Evolutionary conservation across 2,888 invertebrate species (phyloP).

Genomic region (Heliothis peltigera): DNA sequence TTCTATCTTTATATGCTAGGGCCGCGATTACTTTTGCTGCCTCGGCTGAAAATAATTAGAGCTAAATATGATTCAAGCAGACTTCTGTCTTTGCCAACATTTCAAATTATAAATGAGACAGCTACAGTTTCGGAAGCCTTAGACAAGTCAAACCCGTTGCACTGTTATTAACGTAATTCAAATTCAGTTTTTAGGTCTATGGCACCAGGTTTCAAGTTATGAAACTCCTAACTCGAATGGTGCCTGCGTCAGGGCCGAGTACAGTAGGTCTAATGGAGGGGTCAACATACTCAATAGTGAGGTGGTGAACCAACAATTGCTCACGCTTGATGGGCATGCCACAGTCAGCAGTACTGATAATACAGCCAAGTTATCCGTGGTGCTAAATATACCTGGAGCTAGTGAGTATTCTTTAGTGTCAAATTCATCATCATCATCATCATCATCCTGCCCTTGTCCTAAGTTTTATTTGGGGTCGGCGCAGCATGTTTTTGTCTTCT

Average conservation of each 20-base stretch:
- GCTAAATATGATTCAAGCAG: too few relatives aligned
- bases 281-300: slow-evolving; percentile 79
- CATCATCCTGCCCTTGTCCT: too few relatives aligned
- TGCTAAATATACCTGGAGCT: slow-evolving; percentile 68
- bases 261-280: slow-evolving; percentile 61
- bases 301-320: slow-evolving; percentile 72
- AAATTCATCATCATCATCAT: too few relatives aligned
- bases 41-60: too few relatives aligned
- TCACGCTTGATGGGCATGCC: slow-evolving; percentile 76
- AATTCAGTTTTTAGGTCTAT: slow-evolving; percentile 78
- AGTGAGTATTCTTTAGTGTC: slow-evolving; percentile 61
- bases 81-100: too few relatives aligned
- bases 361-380: slow-evolving; percentile 75
- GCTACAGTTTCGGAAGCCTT: too few relatives aligned
- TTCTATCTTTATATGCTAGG: too few relatives aligned
- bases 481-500: too few relatives aligned
- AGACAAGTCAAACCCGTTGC: too few relatives aligned
- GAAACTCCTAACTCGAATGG: slow-evolving; percentile 71
- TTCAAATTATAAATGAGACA: too few relatives aligned
- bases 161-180: background rate
- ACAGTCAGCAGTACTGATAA: slow-evolving; percentile 67
- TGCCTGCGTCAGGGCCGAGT: slow-evolving; percentile 75
- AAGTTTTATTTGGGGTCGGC: too few relatives aligned
- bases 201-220: slow-evolving; percentile 80
- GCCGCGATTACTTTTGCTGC: too few relatives aligned